Conservation (phyloP, 1,140 invertebrate species). For the Schlechtendalia chinensis region DNA sequence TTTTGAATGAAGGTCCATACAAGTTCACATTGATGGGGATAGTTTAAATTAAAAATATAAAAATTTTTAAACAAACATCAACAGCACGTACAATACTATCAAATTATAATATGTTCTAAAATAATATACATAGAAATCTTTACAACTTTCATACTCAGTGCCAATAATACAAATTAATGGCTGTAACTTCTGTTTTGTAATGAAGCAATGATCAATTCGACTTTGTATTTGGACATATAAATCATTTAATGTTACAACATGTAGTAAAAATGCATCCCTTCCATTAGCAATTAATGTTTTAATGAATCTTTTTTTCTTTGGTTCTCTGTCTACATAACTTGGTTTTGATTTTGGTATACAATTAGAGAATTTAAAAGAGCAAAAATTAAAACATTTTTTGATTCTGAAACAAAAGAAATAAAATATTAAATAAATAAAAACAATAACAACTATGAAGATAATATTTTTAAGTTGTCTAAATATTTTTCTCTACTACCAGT, state of each 20-base stretch:
- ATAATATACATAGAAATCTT: neutral
- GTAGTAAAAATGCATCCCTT: neutral
- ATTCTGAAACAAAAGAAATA: slow-evolving; percentile 1
- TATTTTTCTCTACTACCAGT: neutral
- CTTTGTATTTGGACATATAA: slow-evolving; percentile 16
- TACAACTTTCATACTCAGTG: neutral
- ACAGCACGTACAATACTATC: neutral
- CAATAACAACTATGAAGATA: too few relatives aligned
- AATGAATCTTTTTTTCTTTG: neutral
- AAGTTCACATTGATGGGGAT: neutral
- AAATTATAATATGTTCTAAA: slow-evolving; percentile 9
- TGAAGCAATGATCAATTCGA: slow-evolving; percentile 6
- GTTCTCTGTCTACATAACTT: neutral
- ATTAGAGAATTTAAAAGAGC: neutral
- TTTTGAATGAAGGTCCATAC: slow-evolving; percentile 8
- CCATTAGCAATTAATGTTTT: slow-evolving; percentile 17
- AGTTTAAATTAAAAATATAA: slow-evolving; percentile 1
- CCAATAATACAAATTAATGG: neutral
- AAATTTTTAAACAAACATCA: neutral
- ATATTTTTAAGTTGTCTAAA: too few relatives aligned
- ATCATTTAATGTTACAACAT: neutral
- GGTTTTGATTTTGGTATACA: neutral
- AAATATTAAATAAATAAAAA: neutral
- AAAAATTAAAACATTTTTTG: slow-evolving; percentile 4
- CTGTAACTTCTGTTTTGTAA: neutral